These are phyloP conservation scores for Xanthia togata DNA, from an alignment of 2,888 invertebrate species.

Conservation along the genomic window DNA sequence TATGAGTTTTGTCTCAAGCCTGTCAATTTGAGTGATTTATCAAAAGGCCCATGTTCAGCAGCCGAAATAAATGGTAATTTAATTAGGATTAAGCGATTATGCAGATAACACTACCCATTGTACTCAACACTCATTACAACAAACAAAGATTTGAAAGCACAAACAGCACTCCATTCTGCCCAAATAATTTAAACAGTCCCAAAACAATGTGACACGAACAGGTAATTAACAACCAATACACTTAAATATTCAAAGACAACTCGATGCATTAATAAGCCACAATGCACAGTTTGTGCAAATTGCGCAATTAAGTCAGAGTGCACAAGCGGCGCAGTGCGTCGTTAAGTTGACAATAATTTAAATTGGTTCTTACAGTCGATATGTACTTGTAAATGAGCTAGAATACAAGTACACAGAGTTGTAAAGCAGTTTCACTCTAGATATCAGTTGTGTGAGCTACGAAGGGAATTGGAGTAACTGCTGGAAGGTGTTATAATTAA, in stretches of 20 bases:
- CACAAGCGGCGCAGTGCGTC: constrained; percentile 62
- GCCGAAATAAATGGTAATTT: constrained; percentile 10
- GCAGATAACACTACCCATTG: constrained; percentile 40
- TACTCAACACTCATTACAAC: constrained; percentile 14
- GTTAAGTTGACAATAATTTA: constrained; percentile 75
- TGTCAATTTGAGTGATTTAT: neutral
- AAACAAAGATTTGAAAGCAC: constrained; percentile 18
- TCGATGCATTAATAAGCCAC: constrained; percentile 63
- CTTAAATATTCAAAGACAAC: constrained; percentile 59
- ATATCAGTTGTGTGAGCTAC: constrained; percentile 50
- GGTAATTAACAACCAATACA: constrained; percentile 63
- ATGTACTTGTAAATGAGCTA: constrained; percentile 67
- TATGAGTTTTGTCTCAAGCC: neutral
- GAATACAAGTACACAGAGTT: constrained; percentile 63
- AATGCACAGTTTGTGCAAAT: constrained; percentile 66
- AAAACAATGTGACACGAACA: constrained; percentile 41
- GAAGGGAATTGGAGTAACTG: constrained; percentile 23
- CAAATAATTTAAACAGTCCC: constrained; percentile 40
- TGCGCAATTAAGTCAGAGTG: constrained; percentile 66
- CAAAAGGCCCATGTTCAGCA: neutral
- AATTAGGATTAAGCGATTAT: constrained; percentile 28
- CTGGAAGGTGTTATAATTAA: neutral
- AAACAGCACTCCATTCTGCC: constrained; percentile 12
- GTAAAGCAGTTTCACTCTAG: constrained; percentile 66
- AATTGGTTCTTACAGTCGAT: constrained; percentile 70